Conservation (phyloP, 2,888 invertebrate species). For the Bhutanitis thaidina region DNA sequence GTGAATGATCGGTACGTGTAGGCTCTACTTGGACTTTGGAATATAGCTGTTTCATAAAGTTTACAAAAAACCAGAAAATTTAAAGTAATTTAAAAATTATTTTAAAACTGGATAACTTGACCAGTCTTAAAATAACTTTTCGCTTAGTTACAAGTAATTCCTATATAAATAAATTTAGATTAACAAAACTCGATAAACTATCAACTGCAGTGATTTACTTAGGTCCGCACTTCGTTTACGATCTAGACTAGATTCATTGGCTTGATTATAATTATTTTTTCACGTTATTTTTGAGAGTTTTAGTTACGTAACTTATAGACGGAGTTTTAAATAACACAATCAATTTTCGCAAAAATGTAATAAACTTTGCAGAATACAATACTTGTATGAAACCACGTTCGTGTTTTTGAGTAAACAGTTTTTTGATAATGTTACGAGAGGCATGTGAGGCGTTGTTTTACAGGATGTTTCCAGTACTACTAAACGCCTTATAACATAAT, state of each 20-base stretch:
- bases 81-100: background rate
- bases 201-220: slow-evolving; percentile 7
- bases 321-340: no score
- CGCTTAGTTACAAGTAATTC: background rate
- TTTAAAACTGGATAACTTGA: background rate
- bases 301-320: no score
- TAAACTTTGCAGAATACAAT: no score
- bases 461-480: no score
- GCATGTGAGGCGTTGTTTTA: no score
- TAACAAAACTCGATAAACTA: slow-evolving; percentile 1
- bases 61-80: slow-evolving; percentile 5
- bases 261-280: slow-evolving; percentile 1
- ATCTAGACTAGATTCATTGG: slow-evolving; percentile 13
- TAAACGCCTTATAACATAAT: no score
- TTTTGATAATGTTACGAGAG: no score
- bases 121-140: background rate
- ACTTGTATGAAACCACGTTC: no score
- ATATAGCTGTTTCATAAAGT: slow-evolving; percentile 18
- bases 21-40: slow-evolving; percentile 18
- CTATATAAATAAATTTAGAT: slow-evolving; percentile 5
- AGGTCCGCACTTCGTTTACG: background rate
- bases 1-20: background rate
- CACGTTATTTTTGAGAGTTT: no score
- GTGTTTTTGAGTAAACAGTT: no score
- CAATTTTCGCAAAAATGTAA: no score